Percentiles rank a stretch among this genome's conserved stretches.
Conservation (phyloP, 2,797 vertebrate species). For the Carcharodon carcharias region DNA sequence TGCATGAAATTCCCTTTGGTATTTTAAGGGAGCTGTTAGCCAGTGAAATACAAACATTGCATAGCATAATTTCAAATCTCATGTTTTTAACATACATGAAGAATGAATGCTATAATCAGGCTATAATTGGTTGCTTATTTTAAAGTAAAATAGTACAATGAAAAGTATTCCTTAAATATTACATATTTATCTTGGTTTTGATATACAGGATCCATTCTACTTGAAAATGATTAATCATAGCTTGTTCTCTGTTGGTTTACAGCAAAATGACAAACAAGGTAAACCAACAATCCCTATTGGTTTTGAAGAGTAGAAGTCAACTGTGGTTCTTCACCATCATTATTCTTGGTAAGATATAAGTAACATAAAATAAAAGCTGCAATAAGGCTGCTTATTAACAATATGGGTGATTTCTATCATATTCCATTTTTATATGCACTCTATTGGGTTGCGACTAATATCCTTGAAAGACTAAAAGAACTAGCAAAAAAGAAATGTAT, state of each 20-base stretch:
- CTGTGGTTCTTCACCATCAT: background rate
- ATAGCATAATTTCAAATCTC: background rate
- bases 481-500: background rate
- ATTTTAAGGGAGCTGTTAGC: background rate
- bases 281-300: background rate
- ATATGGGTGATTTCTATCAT: background rate
- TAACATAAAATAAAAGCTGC: background rate
- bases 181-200: background rate
- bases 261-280: background rate
- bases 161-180: background rate
- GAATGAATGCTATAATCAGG: background rate
- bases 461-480: background rate
- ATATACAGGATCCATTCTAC: background rate
- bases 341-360: slow-evolving; percentile 9
- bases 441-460: background rate
- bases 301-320: background rate
- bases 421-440: background rate
- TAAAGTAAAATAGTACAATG: background rate
- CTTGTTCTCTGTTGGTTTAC: background rate
- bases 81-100: background rate
- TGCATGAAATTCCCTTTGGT: background rate
- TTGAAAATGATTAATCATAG: background rate
- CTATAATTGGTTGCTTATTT: background rate
- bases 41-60: background rate
- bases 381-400: background rate